Conservation (phyloP, 2,797 vertebrate species). For the Halcyon leucocephala region DNA sequence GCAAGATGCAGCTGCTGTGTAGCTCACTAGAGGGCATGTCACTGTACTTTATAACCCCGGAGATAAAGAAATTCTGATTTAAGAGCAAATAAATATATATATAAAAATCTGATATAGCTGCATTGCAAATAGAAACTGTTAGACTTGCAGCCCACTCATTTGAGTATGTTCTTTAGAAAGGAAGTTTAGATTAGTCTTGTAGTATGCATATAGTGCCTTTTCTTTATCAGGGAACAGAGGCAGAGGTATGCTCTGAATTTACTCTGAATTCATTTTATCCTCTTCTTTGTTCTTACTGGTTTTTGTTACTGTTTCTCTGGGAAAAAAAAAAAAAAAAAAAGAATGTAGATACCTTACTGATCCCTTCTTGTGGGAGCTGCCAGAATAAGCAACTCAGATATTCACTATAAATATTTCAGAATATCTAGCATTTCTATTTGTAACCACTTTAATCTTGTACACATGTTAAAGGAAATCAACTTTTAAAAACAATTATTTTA, state of each 20-base stretch:
- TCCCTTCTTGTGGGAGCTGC: conserved; percentile 26
- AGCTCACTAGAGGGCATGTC: conserved; percentile 57
- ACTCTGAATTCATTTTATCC: neutral
- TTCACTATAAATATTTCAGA: conserved; percentile 42
- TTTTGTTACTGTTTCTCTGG: neutral
- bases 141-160: neutral
- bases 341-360: neutral
- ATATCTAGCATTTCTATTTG: conserved; percentile 59
- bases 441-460: conserved; percentile 53
- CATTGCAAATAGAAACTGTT: neutral
- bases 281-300: neutral
- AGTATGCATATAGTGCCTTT: neutral
- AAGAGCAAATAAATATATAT: neutral
- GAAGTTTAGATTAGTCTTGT: neutral
- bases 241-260: neutral
- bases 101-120: neutral
- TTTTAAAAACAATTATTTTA: conserved; percentile 63
- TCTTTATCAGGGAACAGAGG: neutral
- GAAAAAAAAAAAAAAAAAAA: neutral
- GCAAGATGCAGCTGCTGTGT: neutral
- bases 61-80: neutral
- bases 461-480: conserved; percentile 64
- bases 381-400: conserved; percentile 55
- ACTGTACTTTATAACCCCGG: neutral
- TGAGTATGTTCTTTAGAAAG: neutral